Base-by-base conservation (phyloP, 2,888 invertebrate species). In the Drosophila mulleri region DNA sequence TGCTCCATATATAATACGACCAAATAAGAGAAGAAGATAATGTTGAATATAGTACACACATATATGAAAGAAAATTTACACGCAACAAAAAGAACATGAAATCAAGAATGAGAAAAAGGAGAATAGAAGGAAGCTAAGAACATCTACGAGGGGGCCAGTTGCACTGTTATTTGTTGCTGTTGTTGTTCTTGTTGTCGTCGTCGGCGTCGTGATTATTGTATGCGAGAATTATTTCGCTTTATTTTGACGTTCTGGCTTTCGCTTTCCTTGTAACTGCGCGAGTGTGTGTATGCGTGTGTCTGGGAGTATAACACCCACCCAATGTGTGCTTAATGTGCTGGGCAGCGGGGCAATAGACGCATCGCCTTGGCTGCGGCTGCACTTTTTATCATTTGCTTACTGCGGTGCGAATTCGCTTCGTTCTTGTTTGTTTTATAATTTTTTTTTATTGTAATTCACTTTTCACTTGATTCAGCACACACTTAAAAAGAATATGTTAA, bases 401-500 rank as follows among this genome's bases (percentile, higher is more conserved):
- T 71, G 64, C 72, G 72, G 74, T 39, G 39, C 23, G 5, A 39
- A 8, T 35, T 16, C 6, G 5, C 3, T 32, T 57, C 20, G 14
- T 39, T 26, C 18, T 11, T 78, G 72, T 56, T 47, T 52, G 52
- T 67, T 39, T 18, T 23, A 5, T 39, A 39, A 35, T 45, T 53
- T 1, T 12, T 41, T 3, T 26, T 54, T 54, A 39, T 50, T 50
- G 39, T 20, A 47, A 45, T 59, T 23, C 54, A 61, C 58, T 60
- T 20, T 65, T 54, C 47, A 59, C 75, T 63, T 29, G 11, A 44
- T 63, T 65, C 26, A 48, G 42, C 78, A 75, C 72, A 54, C 88
- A 83, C 88, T 78, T 56, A 42, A 88, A 83, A 83, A 83, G 35
- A 83, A 83, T 69, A 78, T 72, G 39, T 54, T 35, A 7, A 29